These are phyloP conservation scores for Porphyrio hochstetteri DNA, from an alignment of 2,113 vertebrate genomes.

Conservation along the genomic window DNA sequence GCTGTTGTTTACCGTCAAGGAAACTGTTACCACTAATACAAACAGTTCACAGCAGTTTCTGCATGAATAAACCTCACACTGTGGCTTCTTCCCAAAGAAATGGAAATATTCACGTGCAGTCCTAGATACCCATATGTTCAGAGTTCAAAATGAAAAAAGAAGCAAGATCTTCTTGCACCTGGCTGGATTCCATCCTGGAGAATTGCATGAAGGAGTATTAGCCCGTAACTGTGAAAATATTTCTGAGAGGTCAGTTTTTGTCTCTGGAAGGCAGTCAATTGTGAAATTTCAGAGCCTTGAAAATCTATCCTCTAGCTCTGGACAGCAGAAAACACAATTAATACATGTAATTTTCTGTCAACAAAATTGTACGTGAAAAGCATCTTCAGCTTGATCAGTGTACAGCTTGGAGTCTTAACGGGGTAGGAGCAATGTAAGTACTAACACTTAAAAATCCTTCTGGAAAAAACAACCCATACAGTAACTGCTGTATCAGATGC, in stretches of 20 bases:
- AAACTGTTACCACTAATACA: neutral
- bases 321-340: neutral
- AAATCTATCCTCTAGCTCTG: neutral
- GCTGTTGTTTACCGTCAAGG: neutral
- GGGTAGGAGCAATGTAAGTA: neutral
- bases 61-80: neutral
- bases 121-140: neutral
- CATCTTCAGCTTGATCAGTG: neutral
- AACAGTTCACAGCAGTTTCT: neutral
- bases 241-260: neutral
- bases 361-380: neutral
- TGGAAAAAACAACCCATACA: neutral
- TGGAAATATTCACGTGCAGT: neutral
- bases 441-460: neutral
- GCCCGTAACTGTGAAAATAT: neutral
- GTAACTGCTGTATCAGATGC: neutral
- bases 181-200: neutral
- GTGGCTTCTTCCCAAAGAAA: neutral
- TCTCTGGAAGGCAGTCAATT: neutral
- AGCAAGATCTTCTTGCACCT: constrained; percentile 34
- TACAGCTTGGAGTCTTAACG: neutral
- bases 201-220: neutral
- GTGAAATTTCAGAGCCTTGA: neutral
- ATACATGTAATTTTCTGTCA: neutral
- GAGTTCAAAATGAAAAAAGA: neutral